Percentiles rank a stretch among this genome's conserved stretches.
These are phyloP conservation scores for Drosophila leonis DNA, from an alignment of 2,888 invertebrate genomes.

Conservation along the genomic window DNA sequence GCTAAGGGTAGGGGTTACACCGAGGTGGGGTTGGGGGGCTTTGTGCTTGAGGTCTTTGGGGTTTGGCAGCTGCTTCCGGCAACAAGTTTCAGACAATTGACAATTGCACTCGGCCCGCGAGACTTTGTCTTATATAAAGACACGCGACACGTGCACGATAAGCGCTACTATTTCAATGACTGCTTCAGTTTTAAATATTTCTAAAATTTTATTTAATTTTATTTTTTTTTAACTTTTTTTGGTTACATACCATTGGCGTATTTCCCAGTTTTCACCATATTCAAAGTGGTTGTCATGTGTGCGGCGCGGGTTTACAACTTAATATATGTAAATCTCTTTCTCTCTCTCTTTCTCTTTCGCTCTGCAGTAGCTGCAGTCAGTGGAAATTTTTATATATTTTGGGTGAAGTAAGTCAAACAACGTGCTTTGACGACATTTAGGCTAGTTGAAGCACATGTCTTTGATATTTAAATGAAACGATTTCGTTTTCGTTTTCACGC, in stretches of 20 bases:
- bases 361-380: slow-evolving; percentile 12
- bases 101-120: slow-evolving; percentile 24
- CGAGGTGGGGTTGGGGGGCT: background rate
- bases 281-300: slow-evolving; percentile 75
- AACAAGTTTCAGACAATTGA: slow-evolving; percentile 41
- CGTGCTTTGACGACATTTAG: slow-evolving; percentile 70
- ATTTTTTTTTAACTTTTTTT: background rate
- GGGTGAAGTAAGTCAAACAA: slow-evolving; percentile 55
- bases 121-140: slow-evolving; percentile 61
- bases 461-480: slow-evolving; percentile 19
- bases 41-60: background rate
- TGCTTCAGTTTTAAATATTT: slow-evolving; percentile 2
- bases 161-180: background rate
- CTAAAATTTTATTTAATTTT: background rate
- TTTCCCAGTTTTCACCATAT: slow-evolving; percentile 84
- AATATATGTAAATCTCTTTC: background rate
- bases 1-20: background rate
- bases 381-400: slow-evolving; percentile 38
- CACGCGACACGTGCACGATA: slow-evolving; percentile 61
- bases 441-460: slow-evolving; percentile 58
- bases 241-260: slow-evolving; percentile 81
- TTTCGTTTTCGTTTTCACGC: slow-evolving; percentile 24
- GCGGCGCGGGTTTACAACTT: slow-evolving; percentile 56
- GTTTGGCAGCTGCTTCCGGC: slow-evolving; percentile 44
- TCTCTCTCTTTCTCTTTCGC: background rate